Base-by-base conservation (phyloP, 2,113 vertebrate species). In the Benthochromis sp. region DNA sequence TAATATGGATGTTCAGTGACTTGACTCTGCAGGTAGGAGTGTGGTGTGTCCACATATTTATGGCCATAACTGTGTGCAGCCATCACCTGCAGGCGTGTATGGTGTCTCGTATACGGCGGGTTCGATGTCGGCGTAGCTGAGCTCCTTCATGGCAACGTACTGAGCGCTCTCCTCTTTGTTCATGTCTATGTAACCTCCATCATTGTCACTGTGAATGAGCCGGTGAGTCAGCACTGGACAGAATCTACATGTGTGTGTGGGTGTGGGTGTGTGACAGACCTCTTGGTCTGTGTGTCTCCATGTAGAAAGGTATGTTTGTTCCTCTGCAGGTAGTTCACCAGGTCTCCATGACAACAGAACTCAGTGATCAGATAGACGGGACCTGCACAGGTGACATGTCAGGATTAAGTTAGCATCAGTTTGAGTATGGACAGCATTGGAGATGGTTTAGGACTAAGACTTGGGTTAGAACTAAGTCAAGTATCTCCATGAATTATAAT, bases 181-280 rank as follows among this genome's bases (percentile, higher is more conserved):
- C 97, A 99, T 98, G 91, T 99, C 97, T 97, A 99, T 99, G 94
- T 99, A 99, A 27, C 97, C 97, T 0, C 97, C 97, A 0, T 98
- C 98, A 0, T 97, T 96, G 89, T 97, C 97, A 0, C 97, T 95
- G 31, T 21, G 29, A 24, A 13, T 11, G 9, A 83, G 54, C 88
- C 43, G 76, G 53, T 69, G 9, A 21, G 59, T 80, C 43, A 78
- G 21, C 19, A 52, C 36, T 47, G 6, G 43, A 76, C 71, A 50
- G 43, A 50, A 17, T 11, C 9, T 17, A 29, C 57, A 27, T 45
- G 36, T 79, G 31, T 92, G 3, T 38, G 93, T 81, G 34, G 10
- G 38, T 50, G 59, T 79, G 36, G 91, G 3, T 38, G 92, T 83
- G 87, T 89, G 71, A 24, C 31, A 27, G 36, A 95, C 95, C 94